phyloP scores from a whole-genome alignment of 2,888 invertebrate species.

The Escarpia spicata region DNA sequence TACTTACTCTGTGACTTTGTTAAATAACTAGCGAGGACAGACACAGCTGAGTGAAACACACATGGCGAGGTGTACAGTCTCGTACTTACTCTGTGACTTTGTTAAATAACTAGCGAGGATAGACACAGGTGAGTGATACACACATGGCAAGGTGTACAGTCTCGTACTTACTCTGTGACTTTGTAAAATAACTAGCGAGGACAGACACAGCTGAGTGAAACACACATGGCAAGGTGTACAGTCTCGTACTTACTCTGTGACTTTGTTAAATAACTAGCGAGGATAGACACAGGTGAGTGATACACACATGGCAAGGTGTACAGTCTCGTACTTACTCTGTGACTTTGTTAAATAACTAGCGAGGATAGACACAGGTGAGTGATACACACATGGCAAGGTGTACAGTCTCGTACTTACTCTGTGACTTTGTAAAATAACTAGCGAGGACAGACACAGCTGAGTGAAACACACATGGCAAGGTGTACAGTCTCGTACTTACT shows the following conservation, averaged over 20 bases:
- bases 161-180: slow-evolving; percentile 39
- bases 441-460: too few relatives aligned
- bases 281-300: too few relatives aligned
- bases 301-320: neutral
- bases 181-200: slow-evolving; percentile 18
- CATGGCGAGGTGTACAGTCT: neutral
- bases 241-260: slow-evolving; percentile 39
- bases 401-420: slow-evolving; percentile 34
- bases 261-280: slow-evolving; percentile 25
- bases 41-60: too few relatives aligned
- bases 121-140: too few relatives aligned
- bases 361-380: too few relatives aligned
- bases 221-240: neutral
- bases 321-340: slow-evolving; percentile 35
- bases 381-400: neutral
- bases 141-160: neutral
- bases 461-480: neutral
- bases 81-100: slow-evolving; percentile 40
- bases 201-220: too few relatives aligned
- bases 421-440: slow-evolving; percentile 37
- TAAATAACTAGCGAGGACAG: too few relatives aligned
- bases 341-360: slow-evolving; percentile 34
- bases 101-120: neutral
- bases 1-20: slow-evolving; percentile 42
- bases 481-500: slow-evolving; percentile 30